Base-by-base conservation (phyloP, 2,888 invertebrate genomes). In the Phyto melanocephala region DNA sequence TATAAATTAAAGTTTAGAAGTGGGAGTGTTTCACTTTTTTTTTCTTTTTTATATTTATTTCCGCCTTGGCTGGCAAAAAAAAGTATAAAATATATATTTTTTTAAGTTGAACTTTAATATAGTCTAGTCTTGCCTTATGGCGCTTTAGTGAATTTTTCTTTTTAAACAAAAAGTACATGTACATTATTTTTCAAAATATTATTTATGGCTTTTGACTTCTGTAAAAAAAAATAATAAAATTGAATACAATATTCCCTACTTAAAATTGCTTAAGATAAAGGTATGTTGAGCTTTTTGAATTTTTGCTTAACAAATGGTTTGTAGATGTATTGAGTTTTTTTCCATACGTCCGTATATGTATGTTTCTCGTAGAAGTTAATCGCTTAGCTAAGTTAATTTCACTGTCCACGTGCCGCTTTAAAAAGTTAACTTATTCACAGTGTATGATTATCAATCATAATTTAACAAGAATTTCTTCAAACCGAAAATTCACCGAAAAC, bases 121-220 rank as follows among this genome's bases (percentile, higher is more conserved):
- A 13, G 47, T 77, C 52, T 56, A 56, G 50, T 52, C 33, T 56
- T 65, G 56, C 20, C 17, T 60, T 60, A 35, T 67, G 42, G 15
- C 37, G n/a, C 54, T 63, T 40, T 65, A 24, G 28, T 65, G 28
- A 13, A n/a, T 62, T 24, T 50, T n/a, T 7, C 22, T 35, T n/a
- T n/a, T n/a, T 35, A 15, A 35, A 20, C 15, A 60, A 50, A 22
- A 28, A 47, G 15, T 62, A 42, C n/a, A 68, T n/a, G 11, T 37
- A 7, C 24, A 45, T 24, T 35, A n/a, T 45, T 24, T 65, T 60
- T 37, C 56, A 20, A 56, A 78, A 72, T 56, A 47, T 45, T 77
- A 62, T 81, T 81, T 62, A 72, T 77, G 65, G 47, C 37, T 77
- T 80, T 74, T 72, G 22, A 40, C 35, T 71, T 80, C 52, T 56